Base-by-base conservation (phyloP, 2,888 invertebrate species). In the Lasioglossum vierecki region DNA sequence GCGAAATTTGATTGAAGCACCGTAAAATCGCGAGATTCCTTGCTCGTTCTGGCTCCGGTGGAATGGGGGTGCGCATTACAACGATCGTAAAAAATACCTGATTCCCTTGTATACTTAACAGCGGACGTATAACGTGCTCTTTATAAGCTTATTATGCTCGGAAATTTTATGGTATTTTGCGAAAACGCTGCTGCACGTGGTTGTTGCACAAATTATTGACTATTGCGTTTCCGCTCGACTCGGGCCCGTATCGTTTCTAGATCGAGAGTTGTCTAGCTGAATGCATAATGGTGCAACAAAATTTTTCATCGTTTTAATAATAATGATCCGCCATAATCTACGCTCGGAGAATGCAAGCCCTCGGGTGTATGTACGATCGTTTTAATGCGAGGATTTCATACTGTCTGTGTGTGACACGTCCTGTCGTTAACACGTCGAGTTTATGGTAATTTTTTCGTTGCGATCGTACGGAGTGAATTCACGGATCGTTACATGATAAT, bases 401-500 rank as follows among this genome's bases (percentile, higher is more conserved):
- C 57, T 63, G 70, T 49, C 46, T 9, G 60, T 4, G 73, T 53
- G 35, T 15, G 72, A n/a, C 68, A 22, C 11, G 70, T 46, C 70
- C 70, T 60, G 68, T 79, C 74, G 82, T 79, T 79, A 63, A 39
- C 30, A 74, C 39, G 74, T 60, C 70, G 39, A 46, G 75, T 79
- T 75, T 26, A 44, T 72, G 74, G 26, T 76, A 60, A 76, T 76
- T 74, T 60, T 60, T 76, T 80, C 76, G 76, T 71, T 46, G 41
- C 46, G 76, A 78, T 63, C 72, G 70, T 41, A 39, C 75, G 49
- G 80, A 57, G 76, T 72, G 57, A 81, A 86, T 83, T 83, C 73
- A 71, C 71, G 83, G 73, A 44, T 81, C 81, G 79, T 84, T 82
- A 81, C 70, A 81, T 77, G 84, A 82, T 82, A 86, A 86, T 88